A percentile compares a stretch with the other conserved stretches of the same genome.
phyloP scores from a whole-genome alignment of 2,888 invertebrate genomes.

The Conus canariensis region DNA sequence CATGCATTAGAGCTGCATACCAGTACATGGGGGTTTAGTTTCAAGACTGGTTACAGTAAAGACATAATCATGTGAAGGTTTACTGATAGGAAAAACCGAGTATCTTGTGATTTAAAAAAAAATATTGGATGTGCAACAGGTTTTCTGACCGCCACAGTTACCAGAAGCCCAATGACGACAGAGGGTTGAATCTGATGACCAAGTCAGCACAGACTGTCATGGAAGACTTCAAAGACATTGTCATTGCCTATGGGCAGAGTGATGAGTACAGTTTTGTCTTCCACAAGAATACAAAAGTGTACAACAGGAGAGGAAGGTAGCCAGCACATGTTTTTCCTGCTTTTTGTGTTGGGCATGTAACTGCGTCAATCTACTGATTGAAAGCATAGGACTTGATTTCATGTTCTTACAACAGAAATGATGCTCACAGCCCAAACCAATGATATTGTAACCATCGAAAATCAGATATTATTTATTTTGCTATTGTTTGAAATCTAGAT shows the following conservation, averaged over 20 bases:
- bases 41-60: too few relatives aligned
- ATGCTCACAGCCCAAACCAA: too few relatives aligned
- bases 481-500: too few relatives aligned
- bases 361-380: not conserved
- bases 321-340: not conserved
- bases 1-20: too few relatives aligned
- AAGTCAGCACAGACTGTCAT: conserved; percentile 90
- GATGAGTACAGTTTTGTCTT: conserved; percentile 97
- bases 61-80: too few relatives aligned
- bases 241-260: conserved; percentile 94
- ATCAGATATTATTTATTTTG: too few relatives aligned
- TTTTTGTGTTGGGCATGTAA: not conserved
- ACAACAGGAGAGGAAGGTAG: conserved; percentile 87
- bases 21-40: too few relatives aligned
- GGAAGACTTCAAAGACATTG: conserved; percentile 88
- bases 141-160: conserved; percentile 78
- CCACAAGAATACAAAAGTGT: conserved; percentile 80
- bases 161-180: conserved; percentile 78
- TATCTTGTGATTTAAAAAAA: too few relatives aligned
- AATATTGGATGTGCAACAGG: conserved; percentile 52
- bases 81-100: too few relatives aligned
- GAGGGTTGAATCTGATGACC: conserved; percentile 89
- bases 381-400: not conserved
- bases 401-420: not conserved
- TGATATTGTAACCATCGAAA: too few relatives aligned